These are phyloP conservation scores for Trididemnum clinides DNA, from an alignment of 23 tunicate genomes.

Conservation along the genomic window DNA sequence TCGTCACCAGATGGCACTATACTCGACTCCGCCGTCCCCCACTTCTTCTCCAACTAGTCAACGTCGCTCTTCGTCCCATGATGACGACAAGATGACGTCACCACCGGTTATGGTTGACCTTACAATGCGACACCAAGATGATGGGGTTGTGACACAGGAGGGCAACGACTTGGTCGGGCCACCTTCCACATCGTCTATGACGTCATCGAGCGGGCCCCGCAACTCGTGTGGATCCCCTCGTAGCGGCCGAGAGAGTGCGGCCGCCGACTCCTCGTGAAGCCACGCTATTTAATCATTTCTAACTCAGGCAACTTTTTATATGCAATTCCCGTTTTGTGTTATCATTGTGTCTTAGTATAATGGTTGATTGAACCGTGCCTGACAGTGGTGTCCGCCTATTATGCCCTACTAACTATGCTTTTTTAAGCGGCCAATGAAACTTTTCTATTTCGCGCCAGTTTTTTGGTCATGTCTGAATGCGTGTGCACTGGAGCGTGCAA, in stretches of 20 bases:
- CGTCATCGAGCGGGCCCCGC: constrained; percentile 26
- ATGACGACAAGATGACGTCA: constrained; percentile 52
- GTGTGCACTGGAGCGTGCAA: constrained; percentile 23
- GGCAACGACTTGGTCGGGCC: constrained; percentile 53
- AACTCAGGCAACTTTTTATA: background rate
- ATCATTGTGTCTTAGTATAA: constrained; percentile 1
- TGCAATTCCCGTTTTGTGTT: background rate
- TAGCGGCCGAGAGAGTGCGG: constrained; percentile 26
- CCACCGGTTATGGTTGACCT: constrained; percentile 32
- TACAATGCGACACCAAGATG: background rate
- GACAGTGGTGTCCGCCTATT: background rate
- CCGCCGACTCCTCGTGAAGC: constrained; percentile 42
- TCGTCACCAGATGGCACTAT: background rate
- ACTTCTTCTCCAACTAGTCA: constrained; percentile 35
- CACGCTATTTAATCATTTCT: background rate
- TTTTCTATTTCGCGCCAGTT: background rate
- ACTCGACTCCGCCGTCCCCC: constrained; percentile 62
- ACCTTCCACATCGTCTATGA: constrained; percentile 49
- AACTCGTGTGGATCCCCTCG: constrained; percentile 37
- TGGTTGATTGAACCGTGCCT: background rate
- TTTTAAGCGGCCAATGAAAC: background rate
- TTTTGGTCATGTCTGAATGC: background rate
- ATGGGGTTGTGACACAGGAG: background rate
- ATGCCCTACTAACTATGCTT: background rate
- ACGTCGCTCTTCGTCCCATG: background rate